These are phyloP conservation scores for Eufriesea mexicana DNA, from an alignment of 1,140 invertebrate species.

Conservation along the genomic window DNA sequence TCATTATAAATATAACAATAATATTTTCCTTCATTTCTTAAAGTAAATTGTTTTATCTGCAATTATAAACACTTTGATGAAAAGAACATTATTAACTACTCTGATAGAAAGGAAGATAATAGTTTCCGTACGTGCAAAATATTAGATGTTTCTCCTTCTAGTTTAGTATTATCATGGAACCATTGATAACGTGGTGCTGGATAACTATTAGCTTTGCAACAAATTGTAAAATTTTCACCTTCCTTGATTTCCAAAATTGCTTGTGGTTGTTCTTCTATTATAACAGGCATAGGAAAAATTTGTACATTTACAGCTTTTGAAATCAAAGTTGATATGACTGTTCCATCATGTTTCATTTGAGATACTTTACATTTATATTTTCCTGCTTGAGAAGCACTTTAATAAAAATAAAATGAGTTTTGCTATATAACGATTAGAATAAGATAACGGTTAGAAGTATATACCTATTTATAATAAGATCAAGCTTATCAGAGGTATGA, in stretches of 20 bases:
- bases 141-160: conserved; percentile 67
- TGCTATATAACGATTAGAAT: background rate
- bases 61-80: conserved; percentile 31
- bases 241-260: conserved; percentile 66
- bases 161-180: conserved; percentile 74
- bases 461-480: conserved; percentile 61
- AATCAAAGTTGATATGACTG: conserved; percentile 38
- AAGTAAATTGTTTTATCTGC: conserved; percentile 67
- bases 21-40: conserved; percentile 72
- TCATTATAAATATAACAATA: conserved; percentile 71
- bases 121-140: conserved; percentile 59
- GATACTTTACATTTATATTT: conserved; percentile 70
- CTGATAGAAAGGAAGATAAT: background rate
- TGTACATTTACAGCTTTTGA: conserved; percentile 63
- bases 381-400: conserved; percentile 65
- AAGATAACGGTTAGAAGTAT: background rate
- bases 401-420: conserved; percentile 21
- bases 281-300: conserved; percentile 63
- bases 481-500: conserved; percentile 53
- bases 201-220: conserved; percentile 68
- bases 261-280: conserved; percentile 69
- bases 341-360: conserved; percentile 62
- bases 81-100: background rate
- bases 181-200: conserved; percentile 73
- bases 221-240: conserved; percentile 62